Percentiles rank a stretch among this genome's conserved stretches.
These are phyloP conservation scores for cat (Felis catus) DNA, from an alignment of 2,113 vertebrate species.

Conservation along the genomic window F.catus_Fca126_mat1.0 CM031426.1:56328501-56329000, in stretches of 20 bases:
- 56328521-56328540: slow-evolving; percentile 74
- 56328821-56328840: too few relatives aligned
- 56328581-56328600: not conserved
- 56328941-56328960: not conserved
- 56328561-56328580: slow-evolving; percentile 69
- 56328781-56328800: too few relatives aligned
- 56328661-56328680: not conserved
- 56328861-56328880: too few relatives aligned
- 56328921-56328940: not conserved
- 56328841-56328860: too few relatives aligned
- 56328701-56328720: too few relatives aligned
- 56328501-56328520: slow-evolving; percentile 73
- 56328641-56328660: not conserved
- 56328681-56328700: not conserved
- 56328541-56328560: slow-evolving; percentile 73
- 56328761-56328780: too few relatives aligned
- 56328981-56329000: not conserved
- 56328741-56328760: too few relatives aligned
- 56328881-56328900: too few relatives aligned
- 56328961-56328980: not conserved
- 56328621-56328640: slow-evolving; percentile 23
- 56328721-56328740: too few relatives aligned
- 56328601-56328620: not conserved
- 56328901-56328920: too few relatives aligned
- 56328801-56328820: too few relatives aligned